Evolutionary conservation across 2,888 invertebrate genomes (phyloP).

Genomic region (Embidobia sp.): DNA sequence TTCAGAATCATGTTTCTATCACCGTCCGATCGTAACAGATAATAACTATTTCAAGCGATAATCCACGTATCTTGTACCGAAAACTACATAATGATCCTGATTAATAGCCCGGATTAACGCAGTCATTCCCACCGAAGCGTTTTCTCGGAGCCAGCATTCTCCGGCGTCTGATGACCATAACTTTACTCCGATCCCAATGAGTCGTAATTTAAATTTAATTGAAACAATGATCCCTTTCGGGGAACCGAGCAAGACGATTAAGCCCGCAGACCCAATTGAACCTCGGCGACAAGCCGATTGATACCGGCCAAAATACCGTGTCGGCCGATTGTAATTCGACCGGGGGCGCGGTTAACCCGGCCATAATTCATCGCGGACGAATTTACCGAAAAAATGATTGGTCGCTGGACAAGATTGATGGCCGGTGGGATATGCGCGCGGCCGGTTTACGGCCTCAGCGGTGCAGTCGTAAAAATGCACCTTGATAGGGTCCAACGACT

Average conservation of each 20-base stretch:
- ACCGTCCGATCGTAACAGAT: too few relatives aligned
- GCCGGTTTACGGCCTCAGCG: conserved; percentile 28
- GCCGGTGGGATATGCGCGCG: conserved; percentile 11
- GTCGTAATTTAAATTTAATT: conserved; percentile 20
- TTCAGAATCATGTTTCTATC: too few relatives aligned
- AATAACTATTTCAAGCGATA: too few relatives aligned
- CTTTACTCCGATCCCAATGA: conserved; percentile 2
- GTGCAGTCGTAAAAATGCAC: conserved; percentile 57
- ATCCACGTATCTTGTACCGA: too few relatives aligned
- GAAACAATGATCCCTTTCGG: conserved; percentile 21
- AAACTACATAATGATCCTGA: too few relatives aligned
- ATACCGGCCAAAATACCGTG: conserved; percentile 14
- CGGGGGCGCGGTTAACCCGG: conserved; percentile 16
- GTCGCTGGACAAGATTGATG: conserved; percentile 41
- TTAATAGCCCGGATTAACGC: too few relatives aligned
- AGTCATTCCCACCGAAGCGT: too few relatives aligned
- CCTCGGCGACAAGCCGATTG: conserved; percentile 9
- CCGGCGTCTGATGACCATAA: neutral
- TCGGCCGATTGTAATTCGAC: conserved; percentile 14
- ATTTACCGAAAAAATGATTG: conserved; percentile 40
- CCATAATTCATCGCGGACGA: conserved; percentile 39
- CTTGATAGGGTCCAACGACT: conserved; percentile 54
- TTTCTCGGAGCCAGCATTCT: too few relatives aligned
- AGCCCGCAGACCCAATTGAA: too few relatives aligned
- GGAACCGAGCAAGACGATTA: too few relatives aligned